Evolutionary conservation across 37 sponge, comb jelly and placozoan species (phyloP), one percentile per base, ranked within the genome.

Genomic region (Chondrosia reniformis): DNA sequence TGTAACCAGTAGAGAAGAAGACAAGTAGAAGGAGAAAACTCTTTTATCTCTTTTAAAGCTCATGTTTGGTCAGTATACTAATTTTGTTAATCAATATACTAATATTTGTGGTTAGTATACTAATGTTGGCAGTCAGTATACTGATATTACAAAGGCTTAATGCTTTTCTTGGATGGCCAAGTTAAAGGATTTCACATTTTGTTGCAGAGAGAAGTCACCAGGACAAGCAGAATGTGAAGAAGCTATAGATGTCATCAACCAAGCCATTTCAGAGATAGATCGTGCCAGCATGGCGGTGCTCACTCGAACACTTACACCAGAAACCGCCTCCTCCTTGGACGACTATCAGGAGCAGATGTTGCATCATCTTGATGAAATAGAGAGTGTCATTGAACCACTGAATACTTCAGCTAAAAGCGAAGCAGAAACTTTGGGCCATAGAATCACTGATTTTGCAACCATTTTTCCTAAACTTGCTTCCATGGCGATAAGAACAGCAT

Each of bases 151-250:
- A n/a, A n/a, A n/a, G n/a, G n/a, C n/a, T n/a, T n/a, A n/a, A n/a
- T n/a, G n/a, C n/a, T n/a, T n/a, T n/a, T n/a, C n/a, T n/a, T n/a
- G n/a, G n/a, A n/a, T n/a, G n/a, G n/a, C n/a, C n/a, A n/a, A n/a
- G n/a, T n/a, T n/a, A n/a, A n/a, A n/a, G n/a, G n/a, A n/a, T n/a
- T 59, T 59, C 22, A 59, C 36, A 4, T 40, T 17, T 8, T 28
- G 39, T 39, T 25, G 8, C 55, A 85, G 86, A 42, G 87, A 81
- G 17, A 81, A 55, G 28, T 75, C 82, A 17, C 91, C 91, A 8
- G 91, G 91, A 32, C 91, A 86, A 72, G 46, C 78, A 39, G 87
- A 86, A 22, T 86, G 86, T 36, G 87, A 86, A 32, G 67, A 61
- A n/a, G 87, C 91, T 49, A 64, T 90, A 1, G 87, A 83, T 46